Conservation (phyloP, 2,113 vertebrate genomes). For the Ibidorhyncha struthersii region DNA sequence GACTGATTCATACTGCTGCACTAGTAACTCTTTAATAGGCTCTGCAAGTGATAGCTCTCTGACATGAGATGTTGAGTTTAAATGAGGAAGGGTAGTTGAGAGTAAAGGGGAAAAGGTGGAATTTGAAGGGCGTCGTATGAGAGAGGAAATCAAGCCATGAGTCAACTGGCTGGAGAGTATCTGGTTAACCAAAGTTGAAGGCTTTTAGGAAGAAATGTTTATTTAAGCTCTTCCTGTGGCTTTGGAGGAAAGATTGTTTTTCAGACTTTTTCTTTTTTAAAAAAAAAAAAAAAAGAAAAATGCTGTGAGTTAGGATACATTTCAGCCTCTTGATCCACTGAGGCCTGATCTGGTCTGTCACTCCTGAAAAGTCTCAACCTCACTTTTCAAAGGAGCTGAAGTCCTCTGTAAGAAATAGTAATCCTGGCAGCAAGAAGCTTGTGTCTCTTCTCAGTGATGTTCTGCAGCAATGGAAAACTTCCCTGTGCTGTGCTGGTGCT, state of each 20-base stretch:
- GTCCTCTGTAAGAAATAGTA: neutral
- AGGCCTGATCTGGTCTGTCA: neutral
- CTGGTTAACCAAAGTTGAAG: slow-evolving; percentile 56
- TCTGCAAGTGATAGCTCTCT: neutral
- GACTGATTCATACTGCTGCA: neutral
- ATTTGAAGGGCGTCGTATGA: neutral
- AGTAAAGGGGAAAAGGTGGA: neutral
- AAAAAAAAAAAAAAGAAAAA: neutral
- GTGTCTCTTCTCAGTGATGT: neutral
- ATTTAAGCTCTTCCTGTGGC: slow-evolving; percentile 55
- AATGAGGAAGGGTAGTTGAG: neutral
- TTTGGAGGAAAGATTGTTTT: slow-evolving; percentile 53
- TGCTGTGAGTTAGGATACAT: slow-evolving; percentile 19
- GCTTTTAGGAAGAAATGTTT: slow-evolving; percentile 57
- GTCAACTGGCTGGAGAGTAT: slow-evolving; percentile 55
- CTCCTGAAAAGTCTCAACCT: neutral
- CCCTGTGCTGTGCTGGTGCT: neutral
- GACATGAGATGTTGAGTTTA: neutral
- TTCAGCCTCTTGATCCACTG: slow-evolving; percentile 42
- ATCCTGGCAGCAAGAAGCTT: neutral
- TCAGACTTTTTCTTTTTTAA: neutral
- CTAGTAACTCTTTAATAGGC: neutral
- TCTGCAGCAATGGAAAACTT: neutral
- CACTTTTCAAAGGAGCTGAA: neutral
- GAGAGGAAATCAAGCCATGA: slow-evolving; percentile 29